A percentile compares a stretch with the other conserved stretches of the same genome.
These are phyloP conservation scores for Actenoides hombroni DNA, from an alignment of 2,113 vertebrate species.

Conservation along the genomic window DNA sequence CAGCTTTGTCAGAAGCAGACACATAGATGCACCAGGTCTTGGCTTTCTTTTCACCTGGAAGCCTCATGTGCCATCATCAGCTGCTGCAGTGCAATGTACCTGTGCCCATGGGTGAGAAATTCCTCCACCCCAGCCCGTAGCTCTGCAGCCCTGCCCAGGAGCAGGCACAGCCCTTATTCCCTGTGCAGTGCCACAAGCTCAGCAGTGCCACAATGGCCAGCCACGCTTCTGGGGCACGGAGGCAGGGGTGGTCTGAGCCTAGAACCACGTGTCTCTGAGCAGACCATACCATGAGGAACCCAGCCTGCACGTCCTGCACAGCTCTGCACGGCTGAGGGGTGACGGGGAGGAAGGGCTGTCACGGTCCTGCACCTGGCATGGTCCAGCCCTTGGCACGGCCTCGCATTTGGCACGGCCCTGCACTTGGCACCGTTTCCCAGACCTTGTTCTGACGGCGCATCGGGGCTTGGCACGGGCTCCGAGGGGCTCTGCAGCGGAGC, in stretches of 20 bases:
- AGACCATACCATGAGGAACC: background rate
- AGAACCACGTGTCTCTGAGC: background rate
- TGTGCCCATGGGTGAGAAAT: too few species aligned
- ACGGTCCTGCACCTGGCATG: background rate
- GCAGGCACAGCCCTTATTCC: background rate
- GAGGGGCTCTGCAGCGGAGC: background rate
- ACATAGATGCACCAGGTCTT: background rate
- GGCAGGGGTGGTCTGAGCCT: background rate
- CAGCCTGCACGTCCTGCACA: background rate
- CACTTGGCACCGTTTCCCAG: background rate
- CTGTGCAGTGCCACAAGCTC: background rate
- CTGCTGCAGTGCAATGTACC: background rate
- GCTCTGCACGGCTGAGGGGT: background rate
- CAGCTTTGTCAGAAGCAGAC: background rate
- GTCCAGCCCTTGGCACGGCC: background rate
- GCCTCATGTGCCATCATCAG: background rate
- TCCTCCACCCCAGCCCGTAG: background rate
- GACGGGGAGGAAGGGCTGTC: background rate
- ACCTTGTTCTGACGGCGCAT: background rate
- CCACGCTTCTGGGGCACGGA: background rate
- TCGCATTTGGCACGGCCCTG: background rate
- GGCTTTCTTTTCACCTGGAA: background rate
- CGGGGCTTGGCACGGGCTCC: background rate
- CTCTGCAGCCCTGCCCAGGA: background rate
- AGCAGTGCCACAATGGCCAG: background rate